Evolutionary conservation across 2,888 invertebrate genomes (phyloP).

Genomic region (Hydropsyche betteni): DNA sequence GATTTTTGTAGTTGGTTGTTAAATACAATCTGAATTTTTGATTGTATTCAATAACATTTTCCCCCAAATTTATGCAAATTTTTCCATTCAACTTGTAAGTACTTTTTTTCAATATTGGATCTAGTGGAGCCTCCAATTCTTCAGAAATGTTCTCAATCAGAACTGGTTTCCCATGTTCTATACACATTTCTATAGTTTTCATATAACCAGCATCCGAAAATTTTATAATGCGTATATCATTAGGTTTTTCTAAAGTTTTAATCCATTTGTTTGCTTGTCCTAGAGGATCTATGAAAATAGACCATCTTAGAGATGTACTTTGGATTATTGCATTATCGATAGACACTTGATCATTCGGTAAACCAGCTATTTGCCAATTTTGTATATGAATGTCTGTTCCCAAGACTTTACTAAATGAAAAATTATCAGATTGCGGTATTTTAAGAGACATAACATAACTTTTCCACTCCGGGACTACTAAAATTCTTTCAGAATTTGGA

Average conservation of each 20-base stretch:
- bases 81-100: constrained; percentile 78
- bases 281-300: constrained; percentile 85
- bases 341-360: constrained; percentile 84
- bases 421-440: constrained; percentile 81
- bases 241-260: constrained; percentile 80
- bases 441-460: constrained; percentile 70
- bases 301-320: constrained; percentile 80
- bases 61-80: constrained; percentile 80
- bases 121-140: constrained; percentile 80
- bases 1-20: constrained; percentile 84
- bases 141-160: constrained; percentile 81
- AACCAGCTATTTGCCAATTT: constrained; percentile 83
- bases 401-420: constrained; percentile 76
- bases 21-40: constrained; percentile 80
- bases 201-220: constrained; percentile 80
- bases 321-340: constrained; percentile 87
- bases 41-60: constrained; percentile 80
- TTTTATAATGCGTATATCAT: constrained; percentile 75
- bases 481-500: constrained; percentile 72
- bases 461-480: constrained; percentile 77
- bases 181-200: constrained; percentile 76
- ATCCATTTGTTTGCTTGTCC: constrained; percentile 88
- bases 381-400: constrained; percentile 89
- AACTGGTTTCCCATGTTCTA: constrained; percentile 80
- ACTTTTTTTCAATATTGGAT: constrained; percentile 78